Percentiles rank a stretch among this genome's conserved stretches.
Conservation (phyloP, 2,113 vertebrate genomes). For the Salvelinus alpinus region DNA sequence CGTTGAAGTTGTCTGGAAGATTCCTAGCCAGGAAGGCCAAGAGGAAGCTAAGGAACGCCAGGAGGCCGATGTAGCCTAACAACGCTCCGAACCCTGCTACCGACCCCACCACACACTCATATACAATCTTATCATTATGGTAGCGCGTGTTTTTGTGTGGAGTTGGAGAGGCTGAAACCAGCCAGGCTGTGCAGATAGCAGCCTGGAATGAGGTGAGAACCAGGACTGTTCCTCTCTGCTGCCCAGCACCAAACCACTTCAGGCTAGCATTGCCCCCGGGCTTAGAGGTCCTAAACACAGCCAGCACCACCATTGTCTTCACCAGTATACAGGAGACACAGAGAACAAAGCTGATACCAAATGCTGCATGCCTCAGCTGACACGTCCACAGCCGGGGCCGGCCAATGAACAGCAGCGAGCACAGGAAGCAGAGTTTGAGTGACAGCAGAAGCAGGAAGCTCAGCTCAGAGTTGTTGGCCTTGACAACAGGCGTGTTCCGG, state of each 20-base stretch:
- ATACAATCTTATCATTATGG: conserved; percentile 59
- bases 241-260: conserved; percentile 67
- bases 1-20: conserved; percentile 68
- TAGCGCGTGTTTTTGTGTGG: conserved; percentile 61
- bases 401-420: conserved; percentile 73
- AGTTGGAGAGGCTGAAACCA: conserved; percentile 44
- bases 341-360: conserved; percentile 75
- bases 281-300: conserved; percentile 64
- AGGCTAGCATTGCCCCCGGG: conserved; percentile 52
- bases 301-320: conserved; percentile 75
- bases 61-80: conserved; percentile 64
- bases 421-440: conserved; percentile 74
- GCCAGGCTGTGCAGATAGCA: conserved; percentile 63
- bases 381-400: conserved; percentile 68
- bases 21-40: conserved; percentile 71
- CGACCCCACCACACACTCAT: conserved; percentile 67
- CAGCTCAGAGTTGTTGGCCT: conserved; percentile 72
- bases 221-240: conserved; percentile 69
- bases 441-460: conserved; percentile 74
- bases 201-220: conserved; percentile 55
- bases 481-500: conserved; percentile 68
- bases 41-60: conserved; percentile 65
- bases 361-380: conserved; percentile 72
- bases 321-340: conserved; percentile 72
- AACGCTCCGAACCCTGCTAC: conserved; percentile 55